Conservation (phyloP, 2,888 invertebrate species). For the Iphiclides podalirius region DNA sequence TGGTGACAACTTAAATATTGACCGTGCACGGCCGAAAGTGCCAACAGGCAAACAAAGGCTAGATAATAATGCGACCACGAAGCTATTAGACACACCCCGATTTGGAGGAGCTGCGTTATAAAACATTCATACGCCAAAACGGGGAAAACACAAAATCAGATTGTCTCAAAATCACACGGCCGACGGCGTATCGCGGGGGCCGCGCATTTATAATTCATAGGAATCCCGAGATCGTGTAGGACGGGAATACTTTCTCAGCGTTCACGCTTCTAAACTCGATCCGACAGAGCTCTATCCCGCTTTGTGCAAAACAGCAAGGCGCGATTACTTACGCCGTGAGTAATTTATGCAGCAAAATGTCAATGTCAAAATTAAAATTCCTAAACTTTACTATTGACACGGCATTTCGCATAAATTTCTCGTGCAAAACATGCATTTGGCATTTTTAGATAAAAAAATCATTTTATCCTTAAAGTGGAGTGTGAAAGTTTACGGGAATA, state of each 20-base stretch:
- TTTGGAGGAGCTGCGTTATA: constrained; percentile 61
- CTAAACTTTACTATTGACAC: no score
- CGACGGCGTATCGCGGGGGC: constrained; percentile 57
- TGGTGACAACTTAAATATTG: constrained; percentile 1
- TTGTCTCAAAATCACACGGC: constrained; percentile 78
- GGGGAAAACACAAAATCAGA: constrained; percentile 75
- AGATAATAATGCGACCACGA: constrained; percentile 47
- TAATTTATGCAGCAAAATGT: no score
- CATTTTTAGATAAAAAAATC: no score
- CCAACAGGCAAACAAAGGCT: constrained; percentile 35
- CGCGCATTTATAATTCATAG: constrained; percentile 73
- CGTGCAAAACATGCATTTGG: no score
- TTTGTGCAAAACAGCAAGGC: constrained; percentile 2
- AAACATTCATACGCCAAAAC: constrained; percentile 74
- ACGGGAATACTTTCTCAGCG: constrained; percentile 50
- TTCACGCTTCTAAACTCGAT: constrained; percentile 25
- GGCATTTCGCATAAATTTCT: no score
- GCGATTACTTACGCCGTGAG: no score
- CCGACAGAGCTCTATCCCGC: constrained; percentile 13
- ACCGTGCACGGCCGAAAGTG: no score
- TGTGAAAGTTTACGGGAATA: no score
- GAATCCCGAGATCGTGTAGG: constrained; percentile 37
- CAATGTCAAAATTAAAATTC: no score
- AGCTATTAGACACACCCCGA: constrained; percentile 63
- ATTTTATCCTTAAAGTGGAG: no score